Percentiles rank a stretch among this genome's conserved stretches.
Conservation (phyloP, 2,113 vertebrate species). For the Oryzias curvinotus region DNA sequence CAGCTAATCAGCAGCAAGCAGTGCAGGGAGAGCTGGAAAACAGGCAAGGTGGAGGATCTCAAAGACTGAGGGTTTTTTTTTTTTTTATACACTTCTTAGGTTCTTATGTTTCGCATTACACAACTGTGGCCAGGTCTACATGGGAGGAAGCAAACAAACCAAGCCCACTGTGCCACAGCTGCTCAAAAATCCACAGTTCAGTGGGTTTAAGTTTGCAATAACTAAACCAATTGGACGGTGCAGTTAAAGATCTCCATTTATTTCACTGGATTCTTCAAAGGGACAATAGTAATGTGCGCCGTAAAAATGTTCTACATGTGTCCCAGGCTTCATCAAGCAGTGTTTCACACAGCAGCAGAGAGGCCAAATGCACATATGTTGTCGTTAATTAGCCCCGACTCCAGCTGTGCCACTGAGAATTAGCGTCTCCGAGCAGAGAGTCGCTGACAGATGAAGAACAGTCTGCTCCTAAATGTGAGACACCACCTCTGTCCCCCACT, state of each 20-base stretch:
- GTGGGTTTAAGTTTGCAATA: neutral
- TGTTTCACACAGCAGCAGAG: conserved; percentile 22
- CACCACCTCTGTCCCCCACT: conserved; percentile 53
- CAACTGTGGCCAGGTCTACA: no score
- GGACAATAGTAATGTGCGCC: neutral
- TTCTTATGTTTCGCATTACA: no score
- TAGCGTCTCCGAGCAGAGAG: conserved; percentile 28
- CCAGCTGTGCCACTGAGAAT: conserved; percentile 61
- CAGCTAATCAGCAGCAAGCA: no score
- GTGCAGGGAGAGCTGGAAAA: no score
- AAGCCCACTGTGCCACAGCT: neutral
- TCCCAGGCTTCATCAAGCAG: conserved; percentile 10
- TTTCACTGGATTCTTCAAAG: conserved; percentile 1
- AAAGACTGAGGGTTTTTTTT: no score
- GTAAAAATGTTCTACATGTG: conserved; percentile 12
- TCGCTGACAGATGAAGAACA: conserved; percentile 59
- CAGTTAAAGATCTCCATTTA: neutral
- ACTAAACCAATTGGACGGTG: neutral
- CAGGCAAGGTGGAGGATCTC: no score
- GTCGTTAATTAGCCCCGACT: conserved; percentile 53
- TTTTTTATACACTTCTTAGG: no score
- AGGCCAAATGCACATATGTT: conserved; percentile 44
- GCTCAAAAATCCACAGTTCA: conserved; percentile 4
- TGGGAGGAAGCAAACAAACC: no score
- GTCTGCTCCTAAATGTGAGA: conserved; percentile 49